Evolutionary conservation across 2,888 invertebrate genomes (phyloP), one percentile per base, ranked within the genome.

Genomic region (Philereme transversata): DNA sequence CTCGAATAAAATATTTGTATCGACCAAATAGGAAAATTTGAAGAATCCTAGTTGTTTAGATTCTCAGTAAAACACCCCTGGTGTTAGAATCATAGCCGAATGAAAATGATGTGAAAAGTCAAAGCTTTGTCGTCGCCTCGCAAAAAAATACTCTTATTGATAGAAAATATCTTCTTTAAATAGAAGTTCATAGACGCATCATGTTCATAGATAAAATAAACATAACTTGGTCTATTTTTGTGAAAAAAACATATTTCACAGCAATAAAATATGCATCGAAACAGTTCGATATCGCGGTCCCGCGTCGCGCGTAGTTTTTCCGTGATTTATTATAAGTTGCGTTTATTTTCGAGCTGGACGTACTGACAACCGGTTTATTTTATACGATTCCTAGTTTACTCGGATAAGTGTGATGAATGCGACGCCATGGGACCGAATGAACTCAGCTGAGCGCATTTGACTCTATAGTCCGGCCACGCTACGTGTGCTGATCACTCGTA

Each of bases 261-360:
- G 47, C 22, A 44, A 54, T 62, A 51, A 54, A 55, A 62, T 55
- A 55, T 62, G 43, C 55, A 61, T 56, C 46, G 57, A 57, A 63
- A 58, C 58, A 48, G 62, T 51, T 54, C 62, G 48, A 57, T 57
- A 51, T 44, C 57, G 60, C 47, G 47, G 34, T 43, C 8, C 40
- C 51, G 46, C 44, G 50, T 47, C 60, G 65, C 57, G 64, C 62
- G 65, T 61, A 59, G 65, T 69, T 67, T 65, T 63, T 57, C 57
- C 47, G 10, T 67, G 67, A 69, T 69, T 67, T 67, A 69, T 69
- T 67, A 69, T 69, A 67, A 69, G 69, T 67, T 64, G 56, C 38
- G 69, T 62, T 69, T 69, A 69, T 67, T 69, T 64, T 64, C 60
- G 67, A 62, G 65, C 58, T 43, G 44, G 11, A 55, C 56, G 56